Conservation (phyloP, 2,888 invertebrate species). For the Drosophila siamana region DNA sequence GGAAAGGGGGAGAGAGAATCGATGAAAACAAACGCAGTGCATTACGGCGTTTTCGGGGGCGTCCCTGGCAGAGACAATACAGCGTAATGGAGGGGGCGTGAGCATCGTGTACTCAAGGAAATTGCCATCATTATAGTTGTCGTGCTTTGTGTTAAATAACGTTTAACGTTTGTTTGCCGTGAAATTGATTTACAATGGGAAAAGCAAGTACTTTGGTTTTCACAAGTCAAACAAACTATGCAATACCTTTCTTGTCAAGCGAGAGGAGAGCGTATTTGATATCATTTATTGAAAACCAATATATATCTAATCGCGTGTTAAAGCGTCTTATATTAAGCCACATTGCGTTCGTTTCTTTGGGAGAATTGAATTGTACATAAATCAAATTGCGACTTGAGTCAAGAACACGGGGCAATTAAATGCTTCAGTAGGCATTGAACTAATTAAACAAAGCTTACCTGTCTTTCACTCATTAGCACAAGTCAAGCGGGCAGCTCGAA, state of each 20-base stretch:
- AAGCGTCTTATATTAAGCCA: too few species aligned
- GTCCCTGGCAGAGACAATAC: conserved; percentile 43
- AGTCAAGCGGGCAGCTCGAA: conserved; percentile 41
- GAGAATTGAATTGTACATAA: conserved; percentile 13
- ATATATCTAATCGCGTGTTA: too few species aligned
- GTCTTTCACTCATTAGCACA: conserved; percentile 58
- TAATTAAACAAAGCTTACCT: conserved; percentile 72
- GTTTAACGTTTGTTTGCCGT: conserved; percentile 77
- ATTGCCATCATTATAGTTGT: conserved; percentile 82
- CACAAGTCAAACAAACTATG: conserved; percentile 1
- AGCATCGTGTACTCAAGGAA: conserved; percentile 79
- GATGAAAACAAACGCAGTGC: conserved; percentile 44
- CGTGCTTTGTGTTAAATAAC: conserved; percentile 76
- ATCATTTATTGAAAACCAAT: too few species aligned
- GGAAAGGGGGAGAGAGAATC: conserved; percentile 25
- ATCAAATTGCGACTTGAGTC: too few species aligned
- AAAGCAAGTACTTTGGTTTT: conserved; percentile 22
- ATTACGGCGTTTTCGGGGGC: conserved; percentile 19
- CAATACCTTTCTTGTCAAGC: neutral
- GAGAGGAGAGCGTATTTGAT: too few species aligned
- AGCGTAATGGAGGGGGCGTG: conserved; percentile 26
- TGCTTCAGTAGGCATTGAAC: conserved; percentile 47
- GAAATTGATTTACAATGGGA: conserved; percentile 73
- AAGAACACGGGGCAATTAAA: conserved; percentile 59
- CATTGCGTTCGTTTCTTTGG: too few species aligned